These are phyloP conservation scores for Spongia lamella DNA, from an alignment of 37 sponge, comb jelly and placozoan genomes.

Conservation along the genomic window DNA sequence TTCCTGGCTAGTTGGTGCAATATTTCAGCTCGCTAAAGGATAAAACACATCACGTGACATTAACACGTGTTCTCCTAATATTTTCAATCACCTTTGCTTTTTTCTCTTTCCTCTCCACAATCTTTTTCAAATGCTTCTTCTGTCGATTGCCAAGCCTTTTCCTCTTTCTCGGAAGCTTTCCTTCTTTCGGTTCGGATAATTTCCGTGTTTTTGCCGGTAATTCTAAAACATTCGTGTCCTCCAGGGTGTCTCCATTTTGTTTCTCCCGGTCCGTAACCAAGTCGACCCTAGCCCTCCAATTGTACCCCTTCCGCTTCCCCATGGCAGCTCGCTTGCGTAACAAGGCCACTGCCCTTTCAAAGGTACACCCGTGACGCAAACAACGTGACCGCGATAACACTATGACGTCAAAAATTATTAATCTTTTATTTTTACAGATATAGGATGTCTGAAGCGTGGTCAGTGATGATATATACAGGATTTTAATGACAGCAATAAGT, in stretches of 20 bases:
- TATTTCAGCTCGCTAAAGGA: slow-evolving; percentile 15
- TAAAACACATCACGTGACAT: not conserved
- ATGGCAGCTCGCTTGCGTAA: slow-evolving; percentile 2
- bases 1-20: slow-evolving; percentile 14
- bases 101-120: slow-evolving; percentile 70
- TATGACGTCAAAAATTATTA: no score
- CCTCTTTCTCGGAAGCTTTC: slow-evolving; percentile 11
- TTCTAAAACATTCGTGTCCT: slow-evolving; percentile 47
- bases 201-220: slow-evolving; percentile 38
- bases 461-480: no score
- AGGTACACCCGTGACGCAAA: no score
- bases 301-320: slow-evolving; percentile 38
- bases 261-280: not conserved
- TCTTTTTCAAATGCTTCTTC: slow-evolving; percentile 58
- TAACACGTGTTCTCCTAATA: slow-evolving; percentile 13
- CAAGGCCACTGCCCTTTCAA: not conserved
- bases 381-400: no score
- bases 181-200: not conserved
- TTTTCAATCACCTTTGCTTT: slow-evolving; percentile 59
- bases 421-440: no score
- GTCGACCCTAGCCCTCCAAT: slow-evolving; percentile 55
- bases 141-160: slow-evolving; percentile 55
- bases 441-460: no score
- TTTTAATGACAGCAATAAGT: no score
- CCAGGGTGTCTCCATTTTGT: not conserved